phyloP scores from a whole-genome alignment of 2,888 invertebrate genomes.

The Macrophya annulata region DNA sequence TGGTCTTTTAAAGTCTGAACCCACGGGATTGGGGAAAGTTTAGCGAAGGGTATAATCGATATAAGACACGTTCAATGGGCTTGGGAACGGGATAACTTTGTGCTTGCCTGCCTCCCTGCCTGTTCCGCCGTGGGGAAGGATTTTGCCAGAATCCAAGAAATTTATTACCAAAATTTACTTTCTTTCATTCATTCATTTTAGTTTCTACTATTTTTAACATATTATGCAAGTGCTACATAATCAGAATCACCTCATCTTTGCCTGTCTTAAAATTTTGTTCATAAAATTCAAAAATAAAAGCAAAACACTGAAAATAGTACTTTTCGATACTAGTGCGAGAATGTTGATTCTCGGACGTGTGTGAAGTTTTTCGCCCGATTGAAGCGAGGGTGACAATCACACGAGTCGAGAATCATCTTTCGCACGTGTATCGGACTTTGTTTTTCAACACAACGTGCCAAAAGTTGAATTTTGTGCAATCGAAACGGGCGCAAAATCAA shows the following conservation, averaged over 20 bases:
- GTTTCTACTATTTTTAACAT: neutral
- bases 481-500: no score
- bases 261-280: neutral
- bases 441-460: no score
- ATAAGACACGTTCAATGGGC: constrained; percentile 51
- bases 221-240: neutral
- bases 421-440: no score
- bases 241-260: neutral
- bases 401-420: no score
- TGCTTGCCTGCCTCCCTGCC: neutral
- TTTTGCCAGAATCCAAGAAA: neutral
- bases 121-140: no score
- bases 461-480: no score
- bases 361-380: no score
- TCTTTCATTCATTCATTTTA: neutral
- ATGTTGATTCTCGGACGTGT: no score
- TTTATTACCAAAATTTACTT: neutral
- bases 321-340: no score
- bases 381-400: no score
- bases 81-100: constrained; percentile 42
- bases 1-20: constrained; percentile 69
- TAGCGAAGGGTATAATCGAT: constrained; percentile 53
- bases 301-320: neutral
- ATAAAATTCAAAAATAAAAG: neutral
- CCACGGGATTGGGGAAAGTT: constrained; percentile 61